A percentile compares a stretch with the other conserved stretches of the same genome.
phyloP scores from a whole-genome alignment of 2,888 invertebrate species.

The Mesochorus sp. region DNA sequence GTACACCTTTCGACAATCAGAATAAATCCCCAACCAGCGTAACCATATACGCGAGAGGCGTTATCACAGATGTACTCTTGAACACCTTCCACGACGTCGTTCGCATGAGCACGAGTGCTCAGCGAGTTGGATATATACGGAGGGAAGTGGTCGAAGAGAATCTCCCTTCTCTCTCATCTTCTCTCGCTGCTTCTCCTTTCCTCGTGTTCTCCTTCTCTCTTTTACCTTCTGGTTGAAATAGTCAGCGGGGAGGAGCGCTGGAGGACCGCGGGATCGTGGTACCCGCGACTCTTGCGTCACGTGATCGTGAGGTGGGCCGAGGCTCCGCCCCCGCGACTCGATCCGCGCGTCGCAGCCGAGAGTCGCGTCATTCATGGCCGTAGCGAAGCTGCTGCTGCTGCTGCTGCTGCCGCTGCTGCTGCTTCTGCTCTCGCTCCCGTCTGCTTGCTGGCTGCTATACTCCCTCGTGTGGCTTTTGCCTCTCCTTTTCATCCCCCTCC shows the following conservation, averaged over 20 bases:
- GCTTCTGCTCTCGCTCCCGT: slow-evolving; percentile 65
- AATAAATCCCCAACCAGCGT: not conserved
- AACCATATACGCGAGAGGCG: not conserved
- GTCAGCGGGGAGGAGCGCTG: slow-evolving; percentile 59
- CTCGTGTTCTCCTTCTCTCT: slow-evolving; percentile 37
- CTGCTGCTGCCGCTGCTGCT: slow-evolving; percentile 73
- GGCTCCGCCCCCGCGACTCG: slow-evolving; percentile 83
- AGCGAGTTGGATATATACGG: slow-evolving; percentile 65
- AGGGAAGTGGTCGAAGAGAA: slow-evolving; percentile 60
- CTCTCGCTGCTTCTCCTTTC: slow-evolving; percentile 33
- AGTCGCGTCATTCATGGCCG: slow-evolving; percentile 80
- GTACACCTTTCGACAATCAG: not conserved
- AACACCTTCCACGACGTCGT: slow-evolving; percentile 27
- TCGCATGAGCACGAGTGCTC: slow-evolving; percentile 65
- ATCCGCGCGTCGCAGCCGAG: slow-evolving; percentile 70
- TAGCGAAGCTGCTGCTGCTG: slow-evolving; percentile 72
- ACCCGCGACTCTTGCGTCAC: slow-evolving; percentile 67
- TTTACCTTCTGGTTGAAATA: slow-evolving; percentile 51
- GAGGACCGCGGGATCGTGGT: slow-evolving; percentile 46
- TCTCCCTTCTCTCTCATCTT: slow-evolving; percentile 61
- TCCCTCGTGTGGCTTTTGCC: not conserved
- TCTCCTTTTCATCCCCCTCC: slow-evolving; percentile 19
- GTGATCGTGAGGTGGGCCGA: slow-evolving; percentile 73
- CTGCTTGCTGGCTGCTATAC: slow-evolving; percentile 14
- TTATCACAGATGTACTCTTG: slow-evolving; percentile 21